These are phyloP conservation scores for Meriones unguiculatus DNA, from an alignment of 2,113 vertebrate genomes.

Conservation along the genomic window DNA sequence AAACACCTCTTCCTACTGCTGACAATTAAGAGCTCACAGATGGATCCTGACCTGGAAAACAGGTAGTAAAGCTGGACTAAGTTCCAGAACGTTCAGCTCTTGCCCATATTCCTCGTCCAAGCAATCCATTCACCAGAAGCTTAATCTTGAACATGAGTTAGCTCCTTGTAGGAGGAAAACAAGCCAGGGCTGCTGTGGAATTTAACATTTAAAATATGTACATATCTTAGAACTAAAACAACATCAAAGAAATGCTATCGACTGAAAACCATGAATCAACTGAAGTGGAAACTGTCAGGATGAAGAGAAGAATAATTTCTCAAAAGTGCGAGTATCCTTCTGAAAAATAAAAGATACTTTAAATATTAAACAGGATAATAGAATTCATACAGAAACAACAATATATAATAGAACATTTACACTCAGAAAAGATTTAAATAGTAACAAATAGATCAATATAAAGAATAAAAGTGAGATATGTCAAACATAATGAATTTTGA, in stretches of 20 bases:
- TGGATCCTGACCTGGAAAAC: neutral
- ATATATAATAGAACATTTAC: neutral
- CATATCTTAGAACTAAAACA: neutral
- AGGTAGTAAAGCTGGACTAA: neutral
- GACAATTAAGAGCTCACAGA: neutral
- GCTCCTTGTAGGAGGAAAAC: neutral
- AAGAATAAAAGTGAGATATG: neutral
- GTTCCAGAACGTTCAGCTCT: neutral
- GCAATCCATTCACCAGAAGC: neutral
- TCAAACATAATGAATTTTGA: neutral
- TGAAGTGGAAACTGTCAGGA: conserved; percentile 7
- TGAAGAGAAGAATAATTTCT: neutral
- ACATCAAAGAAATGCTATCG: neutral
- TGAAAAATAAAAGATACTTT: neutral
- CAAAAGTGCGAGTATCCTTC: neutral
- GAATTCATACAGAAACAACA: neutral
- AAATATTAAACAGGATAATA: neutral
- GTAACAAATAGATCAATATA: neutral
- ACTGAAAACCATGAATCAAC: neutral
- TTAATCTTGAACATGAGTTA: neutral
- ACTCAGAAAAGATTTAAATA: neutral
- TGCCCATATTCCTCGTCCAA: neutral
- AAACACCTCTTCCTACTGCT: neutral
- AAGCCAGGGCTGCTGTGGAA: neutral
- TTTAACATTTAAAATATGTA: neutral